Evolutionary conservation across 2,113 vertebrate species (phyloP).

Genomic region (Catharus bicknelli): DNA sequence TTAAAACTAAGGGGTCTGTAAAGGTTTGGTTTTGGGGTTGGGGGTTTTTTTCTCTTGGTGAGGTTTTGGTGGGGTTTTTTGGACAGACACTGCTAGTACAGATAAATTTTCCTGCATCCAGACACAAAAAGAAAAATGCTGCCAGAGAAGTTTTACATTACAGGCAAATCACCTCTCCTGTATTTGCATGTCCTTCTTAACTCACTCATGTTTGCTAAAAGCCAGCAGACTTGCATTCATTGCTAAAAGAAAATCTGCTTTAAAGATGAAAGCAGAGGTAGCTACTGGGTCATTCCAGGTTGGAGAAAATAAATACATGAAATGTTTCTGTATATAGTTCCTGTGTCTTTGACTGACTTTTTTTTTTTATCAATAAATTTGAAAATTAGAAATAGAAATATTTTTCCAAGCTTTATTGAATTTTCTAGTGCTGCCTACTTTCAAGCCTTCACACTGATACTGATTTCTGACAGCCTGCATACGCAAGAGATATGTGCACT

Average conservation of each 20-base stretch:
- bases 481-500: neutral
- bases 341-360: neutral
- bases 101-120: neutral
- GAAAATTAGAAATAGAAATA: neutral
- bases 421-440: slow-evolving; percentile 11
- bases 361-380: neutral
- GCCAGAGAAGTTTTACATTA: neutral
- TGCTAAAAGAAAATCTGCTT: neutral
- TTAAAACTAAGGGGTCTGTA: neutral
- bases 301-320: neutral
- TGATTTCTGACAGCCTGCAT: neutral
- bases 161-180: neutral
- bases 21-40: neutral
- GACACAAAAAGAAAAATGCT: neutral
- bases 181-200: neutral
- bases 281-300: neutral
- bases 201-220: neutral
- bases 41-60: neutral
- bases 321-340: neutral
- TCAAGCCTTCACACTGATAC: neutral
- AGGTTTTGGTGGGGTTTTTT: neutral
- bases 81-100: neutral
- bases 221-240: neutral
- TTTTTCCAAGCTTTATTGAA: neutral
- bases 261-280: neutral